A percentile compares a stretch with the other conserved stretches of the same genome.
Evolutionary conservation across 2,888 invertebrate species (phyloP).

Genomic region (Epicampocera succincta): DNA sequence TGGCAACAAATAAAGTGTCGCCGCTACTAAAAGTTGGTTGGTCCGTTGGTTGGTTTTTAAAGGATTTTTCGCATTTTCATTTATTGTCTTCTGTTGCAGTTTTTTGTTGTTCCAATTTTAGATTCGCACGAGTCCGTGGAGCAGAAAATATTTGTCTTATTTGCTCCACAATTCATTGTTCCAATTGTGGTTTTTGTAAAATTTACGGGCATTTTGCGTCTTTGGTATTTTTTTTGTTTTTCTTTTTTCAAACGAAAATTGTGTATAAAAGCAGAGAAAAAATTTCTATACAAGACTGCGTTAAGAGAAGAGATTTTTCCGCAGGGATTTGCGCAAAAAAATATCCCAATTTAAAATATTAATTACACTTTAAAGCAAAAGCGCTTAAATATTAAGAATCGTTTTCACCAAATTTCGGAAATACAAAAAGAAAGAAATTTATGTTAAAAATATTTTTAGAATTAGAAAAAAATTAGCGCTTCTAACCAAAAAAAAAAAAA

Average conservation of each 20-base stretch:
- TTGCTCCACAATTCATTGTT: conserved; percentile 24
- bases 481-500: too few relatives aligned
- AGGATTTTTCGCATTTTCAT: neutral
- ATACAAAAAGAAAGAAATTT: too few relatives aligned
- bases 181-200: conserved; percentile 22
- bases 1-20: conserved; percentile 21
- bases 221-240: neutral
- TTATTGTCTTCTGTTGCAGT: neutral
- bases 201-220: neutral
- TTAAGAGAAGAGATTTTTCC: too few relatives aligned
- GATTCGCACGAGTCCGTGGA: conserved; percentile 3
- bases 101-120: conserved; percentile 3
- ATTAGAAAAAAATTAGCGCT: too few relatives aligned
- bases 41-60: conserved; percentile 12
- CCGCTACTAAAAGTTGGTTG: conserved; percentile 34
- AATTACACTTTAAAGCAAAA: too few relatives aligned
- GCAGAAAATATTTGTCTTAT: conserved; percentile 25
- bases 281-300: too few relatives aligned
- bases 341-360: too few relatives aligned
- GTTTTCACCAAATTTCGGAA: too few relatives aligned
- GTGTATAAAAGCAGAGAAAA: neutral
- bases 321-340: too few relatives aligned
- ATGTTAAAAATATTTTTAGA: too few relatives aligned
- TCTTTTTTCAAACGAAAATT: neutral
- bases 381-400: too few relatives aligned